A percentile compares a stretch with the other conserved stretches of the same genome.
These are phyloP conservation scores for Merodon equestris DNA, from an alignment of 2,888 invertebrate species.

Conservation along the genomic window DNA sequence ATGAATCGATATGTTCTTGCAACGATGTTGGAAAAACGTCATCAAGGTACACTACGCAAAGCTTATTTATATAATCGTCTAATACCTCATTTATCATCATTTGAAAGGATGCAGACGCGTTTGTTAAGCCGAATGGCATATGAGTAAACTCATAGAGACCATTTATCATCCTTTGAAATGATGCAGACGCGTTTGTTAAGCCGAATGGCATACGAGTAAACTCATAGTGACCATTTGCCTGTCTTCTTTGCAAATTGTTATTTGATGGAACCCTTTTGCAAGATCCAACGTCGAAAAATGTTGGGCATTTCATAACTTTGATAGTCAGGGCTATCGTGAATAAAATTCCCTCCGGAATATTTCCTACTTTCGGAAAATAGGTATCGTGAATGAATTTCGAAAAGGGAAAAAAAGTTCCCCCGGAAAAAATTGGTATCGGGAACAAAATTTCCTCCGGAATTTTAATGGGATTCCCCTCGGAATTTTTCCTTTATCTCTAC, in stretches of 20 bases:
- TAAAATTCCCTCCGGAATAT: no score
- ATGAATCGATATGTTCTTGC: slow-evolving; percentile 13
- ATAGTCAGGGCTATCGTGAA: no score
- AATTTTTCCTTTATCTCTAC: no score
- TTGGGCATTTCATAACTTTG: background rate
- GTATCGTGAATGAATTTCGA: no score
- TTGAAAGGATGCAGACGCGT: slow-evolving; percentile 24
- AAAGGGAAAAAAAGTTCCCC: no score
- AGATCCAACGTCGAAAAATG: background rate
- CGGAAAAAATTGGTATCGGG: no score
- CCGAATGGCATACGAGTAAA: slow-evolving; percentile 26
- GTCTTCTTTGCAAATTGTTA: background rate
- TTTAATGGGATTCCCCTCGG: no score
- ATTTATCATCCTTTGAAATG: slow-evolving; percentile 20
- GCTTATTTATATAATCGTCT: slow-evolving; percentile 9
- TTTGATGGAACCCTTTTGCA: slow-evolving; percentile 6
- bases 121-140: slow-evolving; percentile 19
- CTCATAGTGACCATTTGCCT: background rate
- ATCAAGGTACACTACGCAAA: slow-evolving; percentile 19
- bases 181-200: slow-evolving; percentile 5
- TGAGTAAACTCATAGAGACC: slow-evolving; percentile 6
- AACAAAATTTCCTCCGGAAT: no score
- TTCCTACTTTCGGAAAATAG: no score
- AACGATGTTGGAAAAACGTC: slow-evolving; percentile 20
- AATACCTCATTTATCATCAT: slow-evolving; percentile 20